phyloP scores from a whole-genome alignment of 1,140 invertebrate genomes.

The Diorhabda carinulata region DNA sequence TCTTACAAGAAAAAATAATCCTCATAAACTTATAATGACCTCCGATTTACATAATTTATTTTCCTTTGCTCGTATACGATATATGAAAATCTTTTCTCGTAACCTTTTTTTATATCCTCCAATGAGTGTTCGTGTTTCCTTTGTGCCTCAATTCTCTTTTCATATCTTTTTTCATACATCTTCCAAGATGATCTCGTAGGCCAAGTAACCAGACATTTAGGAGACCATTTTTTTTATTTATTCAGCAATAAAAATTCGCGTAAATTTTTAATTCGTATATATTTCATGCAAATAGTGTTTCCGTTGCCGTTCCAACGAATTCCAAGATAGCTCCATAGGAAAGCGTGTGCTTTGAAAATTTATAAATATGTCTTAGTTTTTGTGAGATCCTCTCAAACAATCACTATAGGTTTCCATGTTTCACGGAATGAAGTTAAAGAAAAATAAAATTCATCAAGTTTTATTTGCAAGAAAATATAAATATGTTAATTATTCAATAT shows the following conservation, averaged over 20 bases:
- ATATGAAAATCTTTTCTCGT: no score
- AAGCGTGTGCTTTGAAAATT: not conserved
- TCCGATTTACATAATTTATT: no score
- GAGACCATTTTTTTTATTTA: constrained; percentile 34
- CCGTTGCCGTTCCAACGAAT: not conserved
- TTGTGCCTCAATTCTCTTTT: constrained; percentile 43
- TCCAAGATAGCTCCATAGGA: not conserved
- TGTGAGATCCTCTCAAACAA: not conserved
- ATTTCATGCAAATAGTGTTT: constrained; percentile 13
- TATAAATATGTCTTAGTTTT: not conserved
- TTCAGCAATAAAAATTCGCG: constrained; percentile 31
- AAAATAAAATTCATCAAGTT: no score
- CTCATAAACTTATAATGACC: no score
- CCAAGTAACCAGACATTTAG: constrained; percentile 33
- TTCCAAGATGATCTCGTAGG: constrained; percentile 33
- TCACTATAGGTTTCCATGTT: no score
- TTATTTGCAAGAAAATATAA: no score
- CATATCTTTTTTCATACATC: constrained; percentile 40
- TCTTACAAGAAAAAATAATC: no score
- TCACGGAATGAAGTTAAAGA: no score
- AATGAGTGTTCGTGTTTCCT: constrained; percentile 31
- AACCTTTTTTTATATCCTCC: no score
- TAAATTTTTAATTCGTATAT: constrained; percentile 33
- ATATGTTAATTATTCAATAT: no score
- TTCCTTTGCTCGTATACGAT: no score